Evolutionary conservation across 2,888 invertebrate genomes (phyloP).

Genomic region (Drosophila longiperda): DNA sequence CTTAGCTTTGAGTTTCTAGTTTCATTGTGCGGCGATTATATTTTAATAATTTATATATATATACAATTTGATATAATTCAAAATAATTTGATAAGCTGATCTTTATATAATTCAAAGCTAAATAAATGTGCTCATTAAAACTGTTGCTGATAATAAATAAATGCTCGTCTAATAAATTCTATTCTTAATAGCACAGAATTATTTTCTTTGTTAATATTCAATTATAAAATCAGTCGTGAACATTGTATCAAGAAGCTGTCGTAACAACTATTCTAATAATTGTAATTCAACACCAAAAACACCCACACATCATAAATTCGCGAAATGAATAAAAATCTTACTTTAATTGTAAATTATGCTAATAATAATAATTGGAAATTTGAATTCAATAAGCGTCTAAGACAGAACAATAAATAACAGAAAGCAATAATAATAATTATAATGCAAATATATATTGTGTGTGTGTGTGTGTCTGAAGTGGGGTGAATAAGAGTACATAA

Average conservation of each 20-base stretch:
- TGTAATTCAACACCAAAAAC: neutral
- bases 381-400: constrained; percentile 60
- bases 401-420: constrained; percentile 59
- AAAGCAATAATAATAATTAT: constrained; percentile 29
- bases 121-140: neutral
- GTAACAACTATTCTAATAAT: constrained; percentile 2
- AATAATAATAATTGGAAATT: constrained; percentile 64
- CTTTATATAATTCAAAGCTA: neutral
- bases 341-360: constrained; percentile 5
- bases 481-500: constrained; percentile 1
- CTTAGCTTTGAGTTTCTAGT: neutral
- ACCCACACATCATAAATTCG: constrained; percentile 16
- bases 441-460: constrained; percentile 14
- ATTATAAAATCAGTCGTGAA: constrained; percentile 9
- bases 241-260: neutral
- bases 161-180: neutral
- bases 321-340: neutral
- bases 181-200: neutral
- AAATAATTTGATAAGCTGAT: neutral
- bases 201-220: constrained; percentile 10
- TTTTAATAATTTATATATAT: too few species aligned
- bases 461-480: constrained; percentile 38
- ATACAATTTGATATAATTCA: too few species aligned
- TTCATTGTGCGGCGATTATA: neutral
- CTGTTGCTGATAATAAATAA: neutral